Base-by-base conservation (phyloP, 2,797 vertebrate genomes). In the Pagetopsis macropterus region DNA sequence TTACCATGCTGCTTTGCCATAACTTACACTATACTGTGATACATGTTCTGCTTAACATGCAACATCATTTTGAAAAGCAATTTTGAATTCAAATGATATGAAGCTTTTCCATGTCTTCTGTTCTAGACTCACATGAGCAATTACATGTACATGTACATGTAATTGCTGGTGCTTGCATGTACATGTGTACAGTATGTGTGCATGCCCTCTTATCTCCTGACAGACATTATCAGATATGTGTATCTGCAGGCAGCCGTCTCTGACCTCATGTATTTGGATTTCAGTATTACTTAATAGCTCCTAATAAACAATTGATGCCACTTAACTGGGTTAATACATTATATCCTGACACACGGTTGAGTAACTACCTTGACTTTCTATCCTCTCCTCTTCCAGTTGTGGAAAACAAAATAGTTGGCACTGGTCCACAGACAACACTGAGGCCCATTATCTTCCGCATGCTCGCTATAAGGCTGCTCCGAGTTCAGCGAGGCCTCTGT, bases 291-390 rank as follows among this genome's bases (percentile, higher is more conserved):
- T 88, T 91, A 89, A 89, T 87, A 72, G 76, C 69, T 82, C 74
- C 87, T 89, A 92, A 94, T 92, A 93, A 93, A 93, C 88, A 72
- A 83, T 92, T 93, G 88, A 84, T 88, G 83, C 72, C 85, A 88
- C 87, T 92, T 89, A 89, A 86, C 83, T 45, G 72, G 72, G 61
- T 59, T 88, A 86, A 91, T 88, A 87, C 70, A 75, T 92, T 78
- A 89, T 71, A 86, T 89, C 84, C 82, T 82, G 74, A 86, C 85
- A 87, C 75, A 87, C 3, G 65, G 84, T 90, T 91, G 88, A 93
- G 81, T 89, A 92, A 92, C 85, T 77, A 78, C 85, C 83, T 86
- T 83, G 64, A 87, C 78, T 85, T 84, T 88, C 81, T 87, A 76
- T 78, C 71, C 65, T 76, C 78, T 89, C 73, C 83, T 86, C 79